phyloP scores from a whole-genome alignment of 1,140 invertebrate species.

The Chrysomallon squamiferum region DNA sequence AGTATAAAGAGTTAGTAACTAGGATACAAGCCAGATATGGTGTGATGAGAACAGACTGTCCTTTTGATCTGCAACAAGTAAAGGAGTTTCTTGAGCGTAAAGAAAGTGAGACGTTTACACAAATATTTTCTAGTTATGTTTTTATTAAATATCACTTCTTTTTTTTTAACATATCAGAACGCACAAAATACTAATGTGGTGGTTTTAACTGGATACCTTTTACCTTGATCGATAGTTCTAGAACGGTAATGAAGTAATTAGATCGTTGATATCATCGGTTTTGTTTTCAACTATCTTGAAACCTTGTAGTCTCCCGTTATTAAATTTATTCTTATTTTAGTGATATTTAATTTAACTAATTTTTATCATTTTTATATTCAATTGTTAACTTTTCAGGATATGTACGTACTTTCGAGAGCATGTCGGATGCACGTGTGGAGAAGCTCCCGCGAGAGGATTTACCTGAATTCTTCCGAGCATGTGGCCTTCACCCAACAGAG shows the following conservation, averaged over 20 bases:
- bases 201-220: no score
- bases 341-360: no score
- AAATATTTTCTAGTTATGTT: no score
- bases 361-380: neutral
- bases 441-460: conserved; percentile 36
- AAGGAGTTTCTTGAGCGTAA: conserved; percentile 37
- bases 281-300: no score
- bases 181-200: no score
- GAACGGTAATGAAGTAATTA: no score
- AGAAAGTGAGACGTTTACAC: conserved; percentile 35
- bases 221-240: no score
- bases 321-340: no score
- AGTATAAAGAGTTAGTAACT: conserved; percentile 37
- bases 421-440: conserved; percentile 14
- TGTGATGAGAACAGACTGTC: conserved; percentile 20
- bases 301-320: no score
- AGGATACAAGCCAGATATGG: conserved; percentile 39
- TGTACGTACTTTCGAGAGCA: conserved; percentile 32
- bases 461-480: conserved; percentile 30
- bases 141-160: no score
- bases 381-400: conserved; percentile 34
- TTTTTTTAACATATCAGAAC: no score
- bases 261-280: no score
- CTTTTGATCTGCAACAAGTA: conserved; percentile 30
- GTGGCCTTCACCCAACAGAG: conserved; percentile 41